Evolutionary conservation across 2,113 vertebrate genomes (phyloP).

Genomic region (Xenopus laevis): DNA sequence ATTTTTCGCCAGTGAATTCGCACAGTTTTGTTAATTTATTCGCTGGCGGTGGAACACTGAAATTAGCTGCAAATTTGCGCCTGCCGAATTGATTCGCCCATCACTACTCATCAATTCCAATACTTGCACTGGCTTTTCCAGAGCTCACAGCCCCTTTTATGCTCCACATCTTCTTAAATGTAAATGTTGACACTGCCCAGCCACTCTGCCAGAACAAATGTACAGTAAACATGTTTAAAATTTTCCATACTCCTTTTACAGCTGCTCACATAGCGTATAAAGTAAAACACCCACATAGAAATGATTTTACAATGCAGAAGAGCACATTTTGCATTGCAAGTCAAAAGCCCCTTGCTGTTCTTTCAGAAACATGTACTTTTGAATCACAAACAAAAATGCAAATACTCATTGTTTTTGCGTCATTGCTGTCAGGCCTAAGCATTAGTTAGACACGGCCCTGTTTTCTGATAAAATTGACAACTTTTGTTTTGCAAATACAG

Average conservation of each 20-base stretch:
- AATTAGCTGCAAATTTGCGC: no score
- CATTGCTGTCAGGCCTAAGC: not conserved
- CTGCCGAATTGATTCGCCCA: no score
- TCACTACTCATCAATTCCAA: no score
- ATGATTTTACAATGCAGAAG: not conserved
- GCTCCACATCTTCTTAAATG: no score
- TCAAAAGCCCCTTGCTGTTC: not conserved
- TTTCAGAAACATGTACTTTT: not conserved
- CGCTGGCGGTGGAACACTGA: no score
- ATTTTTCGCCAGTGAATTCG: no score
- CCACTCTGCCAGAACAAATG: not conserved
- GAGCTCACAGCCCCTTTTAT: no score
- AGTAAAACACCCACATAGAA: not conserved
- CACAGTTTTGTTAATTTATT: no score
- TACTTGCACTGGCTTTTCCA: no score
- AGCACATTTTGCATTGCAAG: not conserved
- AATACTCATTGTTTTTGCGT: not conserved
- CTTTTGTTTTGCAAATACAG: not conserved
- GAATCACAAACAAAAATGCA: not conserved
- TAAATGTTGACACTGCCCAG: no score
- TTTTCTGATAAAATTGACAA: not conserved
- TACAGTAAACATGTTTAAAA: no score
- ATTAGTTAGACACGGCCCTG: slow-evolving; percentile 7
- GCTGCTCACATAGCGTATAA: not conserved
- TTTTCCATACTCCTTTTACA: not conserved